Evolutionary conservation across 2,797 vertebrate species (phyloP).

Genomic region (Okamejei kenojei): DNA sequence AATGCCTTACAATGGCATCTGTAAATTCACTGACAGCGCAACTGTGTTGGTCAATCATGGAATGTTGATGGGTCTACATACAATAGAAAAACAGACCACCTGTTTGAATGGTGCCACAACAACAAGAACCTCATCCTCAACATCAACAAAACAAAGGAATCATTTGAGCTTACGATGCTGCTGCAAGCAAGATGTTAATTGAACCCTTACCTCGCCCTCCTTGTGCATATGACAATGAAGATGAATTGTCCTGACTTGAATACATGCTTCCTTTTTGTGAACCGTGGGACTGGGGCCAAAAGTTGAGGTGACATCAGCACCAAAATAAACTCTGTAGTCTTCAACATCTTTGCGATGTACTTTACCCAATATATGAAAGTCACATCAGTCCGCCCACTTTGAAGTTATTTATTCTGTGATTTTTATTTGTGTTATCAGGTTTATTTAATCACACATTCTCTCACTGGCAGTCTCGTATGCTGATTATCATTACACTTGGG

Average conservation of each 20-base stretch:
- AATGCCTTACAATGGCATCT: too few species aligned
- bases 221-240: too few species aligned
- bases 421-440: slow-evolving; percentile 20
- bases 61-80: too few species aligned
- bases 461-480: neutral
- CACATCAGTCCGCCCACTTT: neutral
- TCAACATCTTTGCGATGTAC: neutral
- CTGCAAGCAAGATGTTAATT: too few species aligned
- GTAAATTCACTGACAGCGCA: too few species aligned
- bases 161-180: too few species aligned
- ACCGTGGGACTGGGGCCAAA: neutral
- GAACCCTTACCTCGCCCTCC: too few species aligned
- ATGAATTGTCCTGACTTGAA: neutral
- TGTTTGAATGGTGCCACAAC: too few species aligned
- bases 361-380: neutral
- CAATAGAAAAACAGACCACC: too few species aligned
- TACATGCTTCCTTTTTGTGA: neutral
- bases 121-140: too few species aligned
- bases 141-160: too few species aligned
- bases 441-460: slow-evolving; percentile 6
- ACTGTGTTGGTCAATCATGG: too few species aligned
- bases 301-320: neutral
- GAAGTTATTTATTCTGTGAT: slow-evolving; percentile 23
- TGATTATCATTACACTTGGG: neutral
- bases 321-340: neutral